Evolutionary conservation across 2,888 invertebrate species (phyloP), one percentile per base, ranked within the genome.

Genomic region (Nomada ruficornis): DNA sequence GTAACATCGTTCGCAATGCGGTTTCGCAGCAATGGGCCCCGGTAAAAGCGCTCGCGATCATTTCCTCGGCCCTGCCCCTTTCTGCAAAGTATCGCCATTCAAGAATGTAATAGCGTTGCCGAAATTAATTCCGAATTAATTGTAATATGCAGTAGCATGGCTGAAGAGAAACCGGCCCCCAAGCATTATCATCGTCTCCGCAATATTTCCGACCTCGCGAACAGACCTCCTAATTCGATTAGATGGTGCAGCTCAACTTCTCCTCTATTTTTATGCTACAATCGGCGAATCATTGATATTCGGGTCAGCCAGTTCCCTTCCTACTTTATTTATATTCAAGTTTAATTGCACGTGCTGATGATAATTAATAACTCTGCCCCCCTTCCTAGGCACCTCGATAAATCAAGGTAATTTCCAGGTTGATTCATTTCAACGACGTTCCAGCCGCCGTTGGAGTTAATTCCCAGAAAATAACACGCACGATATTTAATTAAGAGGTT

Each of bases 51-150:
- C 20, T 47, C 52, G 42, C 47, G 47, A 80, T 72, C 50, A 67
- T 80, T 63, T 52, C 47, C 57, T 20, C n/a, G 13, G 20, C 20
- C 60, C 44, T 36, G 9, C 18, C 36, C 2, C 57, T 11, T 50
- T 11, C 70, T 10, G 2, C 62, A 29, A 50, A 71, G 65, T 80
- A 79, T 65, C 62, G 60, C 20, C 26, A 15, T 71, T 67, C 54
- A 26, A 71, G 26, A 54, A 72, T 54, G 62, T 57, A 55, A 52
- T 29, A 20, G 52, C 29, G 65, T 71, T 71, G 67, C 62, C 62
- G 57, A 80, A 72, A 80, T 80, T 72, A 72, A 80, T 80, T 72
- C 47, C 10, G 54, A 69, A 79, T 80, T 80, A 80, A 80, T 80
- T 65, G 70, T 80, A 78, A 70, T 70, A 59, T 60, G 26, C 69